phyloP scores from a whole-genome alignment of 2,797 vertebrate genomes.

The Parambassis ranga region DNA sequence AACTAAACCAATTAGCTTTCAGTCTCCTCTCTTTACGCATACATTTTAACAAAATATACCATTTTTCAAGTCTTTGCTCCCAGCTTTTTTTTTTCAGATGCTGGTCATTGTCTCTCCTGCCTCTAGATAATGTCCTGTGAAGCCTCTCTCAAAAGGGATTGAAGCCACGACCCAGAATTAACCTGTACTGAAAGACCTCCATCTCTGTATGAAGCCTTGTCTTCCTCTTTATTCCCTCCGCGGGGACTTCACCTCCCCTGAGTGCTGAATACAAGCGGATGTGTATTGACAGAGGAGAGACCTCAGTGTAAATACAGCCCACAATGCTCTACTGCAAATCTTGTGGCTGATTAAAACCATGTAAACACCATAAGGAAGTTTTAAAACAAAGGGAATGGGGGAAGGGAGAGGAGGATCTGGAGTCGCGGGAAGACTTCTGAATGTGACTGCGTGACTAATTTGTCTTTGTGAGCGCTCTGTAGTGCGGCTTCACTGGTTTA shows the following conservation, averaged over 20 bases:
- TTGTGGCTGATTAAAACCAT: constrained; percentile 65
- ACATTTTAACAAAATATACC: no score
- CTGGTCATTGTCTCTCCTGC: constrained; percentile 8
- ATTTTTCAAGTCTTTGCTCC: no score
- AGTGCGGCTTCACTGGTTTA: neutral
- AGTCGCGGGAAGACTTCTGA: constrained; percentile 7
- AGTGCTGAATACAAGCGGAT: constrained; percentile 51
- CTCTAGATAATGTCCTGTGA: constrained; percentile 28
- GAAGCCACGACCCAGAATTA: constrained; percentile 40
- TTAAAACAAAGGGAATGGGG: constrained; percentile 52
- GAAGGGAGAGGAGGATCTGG: constrained; percentile 10
- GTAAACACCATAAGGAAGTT: constrained; percentile 71
- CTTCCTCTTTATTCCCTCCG: constrained; percentile 23
- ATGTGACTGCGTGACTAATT: constrained; percentile 33
- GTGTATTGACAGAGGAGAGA: constrained; percentile 58
- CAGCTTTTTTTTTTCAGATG: neutral
- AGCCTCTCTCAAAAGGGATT: constrained; percentile 12
- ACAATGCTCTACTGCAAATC: constrained; percentile 58
- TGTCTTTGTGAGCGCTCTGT: constrained; percentile 17
- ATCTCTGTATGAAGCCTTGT: constrained; percentile 32
- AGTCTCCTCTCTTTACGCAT: neutral
- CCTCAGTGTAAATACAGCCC: constrained; percentile 62
- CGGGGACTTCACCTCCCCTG: constrained; percentile 27
- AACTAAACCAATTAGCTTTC: constrained; percentile 5
- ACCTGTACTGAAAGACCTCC: constrained; percentile 34